Conservation (phyloP, 2,797 vertebrate genomes). For the Phataginus tetradactyla region DNA sequence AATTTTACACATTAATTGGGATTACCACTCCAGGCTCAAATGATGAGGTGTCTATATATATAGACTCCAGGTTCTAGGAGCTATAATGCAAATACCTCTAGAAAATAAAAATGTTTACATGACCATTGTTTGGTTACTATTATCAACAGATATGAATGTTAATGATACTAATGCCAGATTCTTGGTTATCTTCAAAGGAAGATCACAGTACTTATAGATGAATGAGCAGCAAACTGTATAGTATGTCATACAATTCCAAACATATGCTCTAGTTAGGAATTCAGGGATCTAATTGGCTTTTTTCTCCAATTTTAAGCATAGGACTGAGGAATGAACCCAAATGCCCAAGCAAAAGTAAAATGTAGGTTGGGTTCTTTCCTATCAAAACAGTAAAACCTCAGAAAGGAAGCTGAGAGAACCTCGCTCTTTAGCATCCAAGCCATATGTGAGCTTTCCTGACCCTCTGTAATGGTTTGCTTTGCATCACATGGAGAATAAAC, state of each 20-base stretch:
- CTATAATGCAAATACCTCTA: not conserved
- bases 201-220: not conserved
- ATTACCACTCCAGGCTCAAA: not conserved
- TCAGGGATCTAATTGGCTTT: not conserved
- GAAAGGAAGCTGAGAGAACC: not conserved
- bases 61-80: not conserved
- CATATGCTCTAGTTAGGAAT: not conserved
- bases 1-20: not conserved
- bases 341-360: not conserved
- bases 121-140: not conserved
- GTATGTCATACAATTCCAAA: not conserved
- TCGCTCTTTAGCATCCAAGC: constrained; percentile 55
- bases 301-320: not conserved
- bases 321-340: not conserved
- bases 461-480: not conserved
- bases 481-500: not conserved
- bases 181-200: not conserved
- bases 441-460: not conserved
- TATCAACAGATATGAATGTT: not conserved
- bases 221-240: not conserved
- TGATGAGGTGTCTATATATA: not conserved
- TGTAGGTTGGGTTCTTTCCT: not conserved
- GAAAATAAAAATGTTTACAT: not conserved
- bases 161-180: not conserved
- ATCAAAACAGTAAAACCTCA: not conserved